These are phyloP conservation scores for Indri indri DNA, from an alignment of 2,113 vertebrate species.

Conservation along the genomic window DNA sequence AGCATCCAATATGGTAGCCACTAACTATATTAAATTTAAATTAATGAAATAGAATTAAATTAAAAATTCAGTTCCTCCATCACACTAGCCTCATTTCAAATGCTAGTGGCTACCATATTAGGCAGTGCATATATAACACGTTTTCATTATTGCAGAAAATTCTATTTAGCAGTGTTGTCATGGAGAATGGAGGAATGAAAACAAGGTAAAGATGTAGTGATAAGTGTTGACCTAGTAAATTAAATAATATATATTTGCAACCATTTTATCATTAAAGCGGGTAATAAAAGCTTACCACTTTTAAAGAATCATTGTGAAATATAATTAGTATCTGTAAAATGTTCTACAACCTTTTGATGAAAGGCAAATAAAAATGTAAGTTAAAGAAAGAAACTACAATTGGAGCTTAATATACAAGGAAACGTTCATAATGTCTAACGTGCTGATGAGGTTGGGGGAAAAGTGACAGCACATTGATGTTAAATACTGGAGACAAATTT, in stretches of 20 bases:
- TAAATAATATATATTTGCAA: background rate
- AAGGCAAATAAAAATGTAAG: conserved; percentile 17
- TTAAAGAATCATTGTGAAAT: conserved; percentile 29
- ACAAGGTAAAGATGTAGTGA: background rate
- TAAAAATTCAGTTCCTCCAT: background rate
- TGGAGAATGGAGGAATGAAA: background rate
- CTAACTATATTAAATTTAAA: background rate
- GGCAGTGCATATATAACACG: background rate
- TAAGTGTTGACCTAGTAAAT: background rate
- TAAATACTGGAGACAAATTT: conserved; percentile 47
- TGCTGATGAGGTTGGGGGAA: background rate
- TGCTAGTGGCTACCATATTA: background rate
- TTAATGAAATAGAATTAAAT: background rate
- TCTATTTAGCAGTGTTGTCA: background rate
- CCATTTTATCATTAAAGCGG: conserved; percentile 5
- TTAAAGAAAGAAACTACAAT: conserved; percentile 46
- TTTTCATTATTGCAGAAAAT: background rate
- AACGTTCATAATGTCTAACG: background rate
- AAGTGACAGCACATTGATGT: background rate
- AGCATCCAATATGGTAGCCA: background rate
- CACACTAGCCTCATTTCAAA: background rate
- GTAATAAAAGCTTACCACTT: conserved; percentile 21
- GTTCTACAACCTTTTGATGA: conserved; percentile 14
- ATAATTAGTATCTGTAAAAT: conserved; percentile 26
- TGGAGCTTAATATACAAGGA: background rate